Evolutionary conservation across 2,888 invertebrate genomes (phyloP).

Genomic region (Drosophila falleni): DNA sequence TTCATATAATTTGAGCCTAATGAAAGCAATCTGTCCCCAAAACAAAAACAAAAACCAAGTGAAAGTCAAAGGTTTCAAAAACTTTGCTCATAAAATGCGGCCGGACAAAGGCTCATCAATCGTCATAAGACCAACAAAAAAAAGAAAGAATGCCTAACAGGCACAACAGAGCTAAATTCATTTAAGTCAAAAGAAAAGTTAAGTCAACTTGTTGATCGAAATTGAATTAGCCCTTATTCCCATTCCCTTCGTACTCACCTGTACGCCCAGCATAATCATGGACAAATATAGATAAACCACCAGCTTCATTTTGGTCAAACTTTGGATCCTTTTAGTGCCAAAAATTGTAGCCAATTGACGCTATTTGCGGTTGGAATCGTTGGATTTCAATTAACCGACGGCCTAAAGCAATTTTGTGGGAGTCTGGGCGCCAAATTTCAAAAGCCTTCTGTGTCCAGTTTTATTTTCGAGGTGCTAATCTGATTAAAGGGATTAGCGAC

Average conservation of each 20-base stretch:
- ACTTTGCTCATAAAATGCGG: conserved; percentile 65
- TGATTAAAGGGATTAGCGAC: conserved; percentile 57
- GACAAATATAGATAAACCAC: conserved; percentile 83
- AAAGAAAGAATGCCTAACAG: conserved; percentile 9
- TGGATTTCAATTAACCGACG: conserved; percentile 68
- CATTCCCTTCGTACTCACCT: conserved; percentile 69
- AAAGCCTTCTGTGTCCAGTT: conserved; percentile 10
- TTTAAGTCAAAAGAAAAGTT: conserved; percentile 59
- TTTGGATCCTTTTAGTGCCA: conserved; percentile 23
- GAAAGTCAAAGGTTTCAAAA: conserved; percentile 54
- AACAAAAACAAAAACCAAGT: conserved; percentile 7
- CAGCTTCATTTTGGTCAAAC: conserved; percentile 80
- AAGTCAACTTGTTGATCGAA: conserved; percentile 75
- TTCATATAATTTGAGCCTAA: conserved; percentile 63
- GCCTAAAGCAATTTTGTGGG: conserved; percentile 23
- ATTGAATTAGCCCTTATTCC: conserved; percentile 57
- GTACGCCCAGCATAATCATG: conserved; percentile 83
- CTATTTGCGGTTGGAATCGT: no score
- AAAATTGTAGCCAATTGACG: conserved; percentile 39
- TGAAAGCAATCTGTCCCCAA: conserved; percentile 66
- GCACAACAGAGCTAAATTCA: conserved; percentile 48
- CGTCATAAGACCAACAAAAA: conserved; percentile 18
- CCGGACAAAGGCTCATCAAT: conserved; percentile 61
- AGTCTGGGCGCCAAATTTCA: conserved; percentile 27
- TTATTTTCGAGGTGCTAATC: conserved; percentile 29